Evolutionary conservation across 2,797 vertebrate genomes (phyloP).

Genomic region (Cryptoprocta ferox): DNA sequence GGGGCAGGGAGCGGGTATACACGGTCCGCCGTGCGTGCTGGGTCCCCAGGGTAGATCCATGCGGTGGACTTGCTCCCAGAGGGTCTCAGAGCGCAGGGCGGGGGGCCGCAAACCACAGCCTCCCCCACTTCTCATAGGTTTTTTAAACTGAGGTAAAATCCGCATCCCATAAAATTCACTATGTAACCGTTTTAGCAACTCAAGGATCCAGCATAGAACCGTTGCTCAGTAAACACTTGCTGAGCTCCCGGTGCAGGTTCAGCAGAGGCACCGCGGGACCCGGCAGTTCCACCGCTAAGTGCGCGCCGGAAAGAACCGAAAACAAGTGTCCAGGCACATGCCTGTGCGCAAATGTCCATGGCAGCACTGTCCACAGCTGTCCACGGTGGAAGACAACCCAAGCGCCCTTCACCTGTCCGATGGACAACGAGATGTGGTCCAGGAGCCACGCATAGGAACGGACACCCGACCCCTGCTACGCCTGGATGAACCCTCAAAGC

Average conservation of each 20-base stretch:
- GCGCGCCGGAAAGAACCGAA: not conserved
- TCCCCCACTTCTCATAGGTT: not conserved
- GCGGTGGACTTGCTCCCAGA: not conserved
- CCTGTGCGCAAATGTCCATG: not conserved
- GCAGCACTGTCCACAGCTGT: not conserved
- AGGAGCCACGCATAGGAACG: fast-evolving
- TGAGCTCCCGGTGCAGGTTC: not conserved
- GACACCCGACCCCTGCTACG: not conserved
- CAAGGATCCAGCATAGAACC: not conserved
- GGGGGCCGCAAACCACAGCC: not conserved
- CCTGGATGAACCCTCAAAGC: not conserved
- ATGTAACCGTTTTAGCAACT: not conserved
- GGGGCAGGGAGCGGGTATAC: not conserved
- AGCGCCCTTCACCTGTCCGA: not conserved
- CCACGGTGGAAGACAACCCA: not conserved
- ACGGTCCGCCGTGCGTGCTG: not conserved
- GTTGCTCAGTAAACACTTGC: not conserved
- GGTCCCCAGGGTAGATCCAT: not conserved
- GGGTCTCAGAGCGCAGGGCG: not conserved
- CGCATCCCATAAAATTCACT: not conserved
- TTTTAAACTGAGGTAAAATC: not conserved
- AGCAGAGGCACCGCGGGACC: not conserved
- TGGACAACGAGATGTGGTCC: not conserved
- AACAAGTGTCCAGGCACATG: not conserved
- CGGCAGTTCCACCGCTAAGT: not conserved